These are phyloP conservation scores for Neomorphus geoffroyi DNA, from an alignment of 2,797 vertebrate genomes.

Conservation along the genomic window DNA sequence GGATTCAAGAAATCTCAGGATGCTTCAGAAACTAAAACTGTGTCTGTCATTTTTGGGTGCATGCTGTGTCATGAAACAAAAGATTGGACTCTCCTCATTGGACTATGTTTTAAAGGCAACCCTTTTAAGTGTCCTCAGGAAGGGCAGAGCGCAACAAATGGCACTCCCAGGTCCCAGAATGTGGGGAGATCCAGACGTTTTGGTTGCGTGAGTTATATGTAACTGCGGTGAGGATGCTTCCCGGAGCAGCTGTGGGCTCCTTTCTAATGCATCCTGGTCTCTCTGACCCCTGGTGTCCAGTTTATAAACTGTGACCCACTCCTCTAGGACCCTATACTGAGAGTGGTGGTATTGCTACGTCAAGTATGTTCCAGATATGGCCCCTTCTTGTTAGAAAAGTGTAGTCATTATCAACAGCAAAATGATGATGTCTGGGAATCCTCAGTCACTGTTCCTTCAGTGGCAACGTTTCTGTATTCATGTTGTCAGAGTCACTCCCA, in stretches of 20 bases:
- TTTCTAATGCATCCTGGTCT: neutral
- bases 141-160: fast-evolving
- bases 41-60: neutral
- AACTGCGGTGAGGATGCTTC: neutral
- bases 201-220: neutral
- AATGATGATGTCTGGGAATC: neutral
- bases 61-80: neutral
- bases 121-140: neutral
- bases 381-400: neutral
- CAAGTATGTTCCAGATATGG: neutral
- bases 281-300: fast-evolving
- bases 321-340: neutral
- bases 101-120: fast-evolving
- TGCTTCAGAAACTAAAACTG: neutral
- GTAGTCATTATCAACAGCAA: neutral
- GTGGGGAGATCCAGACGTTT: neutral
- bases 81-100: fast-evolving
- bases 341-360: fast-evolving
- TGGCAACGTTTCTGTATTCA: neutral
- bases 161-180: fast-evolving
- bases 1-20: neutral
- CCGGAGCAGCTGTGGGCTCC: neutral
- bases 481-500: neutral
- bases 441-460: neutral
- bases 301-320: fast-evolving